Evolutionary conservation across 1,140 invertebrate species (phyloP), one percentile per base, ranked within the genome.

Genomic region (Lordiphosa collinella): DNA sequence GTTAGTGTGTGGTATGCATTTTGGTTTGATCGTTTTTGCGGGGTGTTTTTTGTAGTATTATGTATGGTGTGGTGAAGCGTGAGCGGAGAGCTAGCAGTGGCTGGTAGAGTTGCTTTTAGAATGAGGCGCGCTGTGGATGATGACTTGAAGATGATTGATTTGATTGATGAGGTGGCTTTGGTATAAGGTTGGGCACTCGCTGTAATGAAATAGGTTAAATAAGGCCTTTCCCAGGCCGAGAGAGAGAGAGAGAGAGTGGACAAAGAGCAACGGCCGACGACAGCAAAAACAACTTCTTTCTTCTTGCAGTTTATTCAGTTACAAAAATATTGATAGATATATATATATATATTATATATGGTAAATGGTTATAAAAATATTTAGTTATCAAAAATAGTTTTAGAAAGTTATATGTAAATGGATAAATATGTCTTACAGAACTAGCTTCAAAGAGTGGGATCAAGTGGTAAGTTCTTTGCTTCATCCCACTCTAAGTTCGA

Each of bases 121-220:
- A 76, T 76, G 73, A 78, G 63, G 25, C 25, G 25, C 73, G 73
- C 56, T 56, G 71, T 64, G 51, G 59, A 65, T 67, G 62, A 66
- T 51, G 54, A 37, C 34, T 37, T 43, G 41, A 55, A 57, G 61
- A 65, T 69, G 61, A 65, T 65, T 55, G 41, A 29, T 41, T 67
- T 62, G 68, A 56, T 59, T 74, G 70, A 74, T 50, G 64, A 50
- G 70, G 66, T 70, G 66, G 46, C 29, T 31, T 40, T 37, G 44
- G 11, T 54, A 35, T 38, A 22, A 43, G 29, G 41, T 31, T 54
- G 32, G 50, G 34, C 31, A 47, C 47, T 72, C 57, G 54, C 76
- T 82, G 76, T 35, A 82, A 82, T 76, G 76, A 82, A 84, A 82
- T 62, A 58, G 60, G 61, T 82, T 84, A 76, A 82, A 78, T 82